Conservation (phyloP, 2,113 vertebrate genomes). For the Miniopterus natalensis region DNA sequence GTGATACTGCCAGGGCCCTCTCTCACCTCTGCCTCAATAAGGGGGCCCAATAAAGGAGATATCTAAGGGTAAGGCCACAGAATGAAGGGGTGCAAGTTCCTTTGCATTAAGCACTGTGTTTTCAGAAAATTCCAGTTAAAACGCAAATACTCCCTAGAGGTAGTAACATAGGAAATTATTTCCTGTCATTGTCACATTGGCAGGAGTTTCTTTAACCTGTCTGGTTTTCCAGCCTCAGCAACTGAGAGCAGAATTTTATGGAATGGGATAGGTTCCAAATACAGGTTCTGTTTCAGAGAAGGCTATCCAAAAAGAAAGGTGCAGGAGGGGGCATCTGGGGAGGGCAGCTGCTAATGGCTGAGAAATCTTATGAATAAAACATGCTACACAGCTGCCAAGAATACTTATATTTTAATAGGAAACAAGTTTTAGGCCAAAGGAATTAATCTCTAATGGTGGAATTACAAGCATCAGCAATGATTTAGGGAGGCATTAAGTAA, state of each 20-base stretch:
- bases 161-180: background rate
- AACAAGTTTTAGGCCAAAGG: slow-evolving; percentile 66
- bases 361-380: slow-evolving; percentile 74
- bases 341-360: slow-evolving; percentile 51
- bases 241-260: slow-evolving; percentile 13
- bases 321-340: background rate
- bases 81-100: background rate
- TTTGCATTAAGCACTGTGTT: background rate
- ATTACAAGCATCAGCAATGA: slow-evolving; percentile 72
- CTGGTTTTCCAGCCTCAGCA: slow-evolving; percentile 15
- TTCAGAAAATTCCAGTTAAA: slow-evolving; percentile 2
- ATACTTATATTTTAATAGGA: slow-evolving; percentile 67
- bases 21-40: background rate
- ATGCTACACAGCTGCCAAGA: slow-evolving; percentile 56
- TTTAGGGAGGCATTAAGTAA: slow-evolving; percentile 60
- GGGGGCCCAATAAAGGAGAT: background rate
- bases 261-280: background rate
- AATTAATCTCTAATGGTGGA: slow-evolving; percentile 70
- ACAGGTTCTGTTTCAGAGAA: slow-evolving; percentile 48
- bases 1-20: background rate
- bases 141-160: background rate
- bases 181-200: background rate
- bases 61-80: background rate
- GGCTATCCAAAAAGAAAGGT: slow-evolving; percentile 45
- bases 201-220: slow-evolving; percentile 4